A percentile compares a stretch with the other conserved stretches of the same genome.
Evolutionary conservation across 2,888 invertebrate genomes (phyloP).

Genomic region (Epistrophe grossulariae): DNA sequence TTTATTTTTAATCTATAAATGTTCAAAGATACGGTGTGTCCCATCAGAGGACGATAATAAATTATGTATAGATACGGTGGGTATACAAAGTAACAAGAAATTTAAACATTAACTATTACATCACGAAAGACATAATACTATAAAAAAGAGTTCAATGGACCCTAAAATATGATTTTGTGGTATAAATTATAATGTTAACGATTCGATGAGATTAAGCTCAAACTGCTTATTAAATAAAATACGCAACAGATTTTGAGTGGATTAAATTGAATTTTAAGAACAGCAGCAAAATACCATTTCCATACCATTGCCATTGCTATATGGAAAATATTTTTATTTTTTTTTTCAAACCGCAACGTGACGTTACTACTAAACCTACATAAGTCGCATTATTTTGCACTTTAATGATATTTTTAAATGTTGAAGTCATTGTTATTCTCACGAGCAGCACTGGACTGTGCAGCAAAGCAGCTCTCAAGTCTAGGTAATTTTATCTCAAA

Average conservation of each 20-base stretch:
- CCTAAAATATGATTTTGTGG: slow-evolving; percentile 9
- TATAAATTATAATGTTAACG: not conserved
- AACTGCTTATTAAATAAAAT: not conserved
- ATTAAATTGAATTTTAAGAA: slow-evolving; percentile 9
- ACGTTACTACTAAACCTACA: slow-evolving; percentile 9
- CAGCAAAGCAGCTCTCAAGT: not conserved
- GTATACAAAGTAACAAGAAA: slow-evolving; percentile 4
- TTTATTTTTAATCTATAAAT: slow-evolving; percentile 15
- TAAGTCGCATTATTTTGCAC: slow-evolving; percentile 19
- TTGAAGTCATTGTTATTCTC: slow-evolving; percentile 63
- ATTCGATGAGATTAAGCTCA: too few relatives aligned
- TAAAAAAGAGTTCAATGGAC: slow-evolving; percentile 24
- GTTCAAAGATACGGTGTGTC: slow-evolving; percentile 4
- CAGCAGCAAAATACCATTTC: not conserved
- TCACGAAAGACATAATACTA: slow-evolving; percentile 6
- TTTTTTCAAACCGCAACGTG: slow-evolving; percentile 25
- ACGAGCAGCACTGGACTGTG: slow-evolving; percentile 27
- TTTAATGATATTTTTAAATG: slow-evolving; percentile 39
- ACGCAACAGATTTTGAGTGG: slow-evolving; percentile 8
- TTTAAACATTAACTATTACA: slow-evolving; percentile 29
- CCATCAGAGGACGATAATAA: slow-evolving; percentile 33
- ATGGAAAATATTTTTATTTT: slow-evolving; percentile 12
- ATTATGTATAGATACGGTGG: not conserved
- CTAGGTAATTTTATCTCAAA: slow-evolving; percentile 38
- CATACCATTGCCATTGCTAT: not conserved